Evolutionary conservation across 2,113 vertebrate genomes (phyloP), one percentile per base, ranked within the genome.

Genomic region (Crotophaga sulcirostris): DNA sequence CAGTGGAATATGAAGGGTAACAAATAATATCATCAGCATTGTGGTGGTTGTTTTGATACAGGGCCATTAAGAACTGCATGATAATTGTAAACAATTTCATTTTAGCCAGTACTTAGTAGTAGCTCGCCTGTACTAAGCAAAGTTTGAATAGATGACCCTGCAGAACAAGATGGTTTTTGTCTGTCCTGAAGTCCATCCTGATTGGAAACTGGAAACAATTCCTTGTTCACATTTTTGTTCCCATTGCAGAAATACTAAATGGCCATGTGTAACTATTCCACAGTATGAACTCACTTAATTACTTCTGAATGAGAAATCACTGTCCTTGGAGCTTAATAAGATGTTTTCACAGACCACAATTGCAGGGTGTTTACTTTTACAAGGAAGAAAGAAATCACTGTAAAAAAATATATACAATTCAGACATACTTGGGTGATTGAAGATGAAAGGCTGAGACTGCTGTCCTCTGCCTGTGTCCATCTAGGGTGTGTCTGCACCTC

Each of bases 271-370:
- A 74, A 91, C 55, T 76, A 92, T 85, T 92, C 72, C 79, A 63
- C n/a, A 68, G 4, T 26, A 70, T 83, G 87, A 97, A 90, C 47
- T 86, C 92, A 87, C 42, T 62, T 91, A 94, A 97, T 96, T 97
- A 79, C 87, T 95, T 85, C 91, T 70, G 80, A 96, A 79, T 94
- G 92, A 90, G 82, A 76, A 95, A 72, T 78, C 77, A 80, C 82
- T 95, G 92, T 47, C 75, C 87, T 93, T 85, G 69, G 60, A 94
- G 12, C 11, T 70, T 96, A 97, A 96, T 75, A 88, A 95, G 60
- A 44, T 91, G 54, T 82, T 89, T 47, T 96, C 93, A 95, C 54
- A 94, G 47, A 93, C n/a, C 45, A 82, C 83, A 87, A 54, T 75
- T 90, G 78, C 68, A 87, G 36, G 29, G 8, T 54, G n/a, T 33